Conservation (phyloP, 2,888 invertebrate species). For the Aspidiotus rigidus region DNA sequence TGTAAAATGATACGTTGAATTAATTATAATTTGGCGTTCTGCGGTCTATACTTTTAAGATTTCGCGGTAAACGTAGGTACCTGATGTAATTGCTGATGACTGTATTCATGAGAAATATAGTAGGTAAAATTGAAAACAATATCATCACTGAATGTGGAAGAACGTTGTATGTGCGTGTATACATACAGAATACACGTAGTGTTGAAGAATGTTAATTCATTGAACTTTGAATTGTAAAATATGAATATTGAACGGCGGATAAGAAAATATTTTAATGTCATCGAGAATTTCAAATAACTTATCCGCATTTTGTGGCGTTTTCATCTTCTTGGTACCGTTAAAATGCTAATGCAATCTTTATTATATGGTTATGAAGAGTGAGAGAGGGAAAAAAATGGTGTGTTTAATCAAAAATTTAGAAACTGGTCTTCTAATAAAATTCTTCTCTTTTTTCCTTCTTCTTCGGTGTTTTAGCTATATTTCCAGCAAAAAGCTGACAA, state of each 20-base stretch:
- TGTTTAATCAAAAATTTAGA: constrained; percentile 20
- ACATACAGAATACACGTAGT: not conserved
- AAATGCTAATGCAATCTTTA: constrained; percentile 24
- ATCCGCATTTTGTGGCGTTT: not conserved
- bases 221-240: not conserved
- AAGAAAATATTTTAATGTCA: constrained; percentile 20
- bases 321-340: constrained; percentile 24
- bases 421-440: not conserved
- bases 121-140: no score
- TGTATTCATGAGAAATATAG: no score
- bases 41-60: no score
- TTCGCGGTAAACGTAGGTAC: no score
- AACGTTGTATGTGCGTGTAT: not conserved
- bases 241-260: not conserved
- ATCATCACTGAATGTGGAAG: not conserved
- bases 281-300: constrained; percentile 15
- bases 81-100: no score
- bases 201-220: not conserved
- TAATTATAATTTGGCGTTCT: no score
- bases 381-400: not conserved
- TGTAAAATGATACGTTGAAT: no score
- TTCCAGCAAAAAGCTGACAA: no score
- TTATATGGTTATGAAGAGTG: no score
- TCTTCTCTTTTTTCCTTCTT: not conserved
- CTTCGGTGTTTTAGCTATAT: no score